Evolutionary conservation across 2,888 invertebrate genomes (phyloP).

Genomic region (Sinohyriopsis cumingii): DNA sequence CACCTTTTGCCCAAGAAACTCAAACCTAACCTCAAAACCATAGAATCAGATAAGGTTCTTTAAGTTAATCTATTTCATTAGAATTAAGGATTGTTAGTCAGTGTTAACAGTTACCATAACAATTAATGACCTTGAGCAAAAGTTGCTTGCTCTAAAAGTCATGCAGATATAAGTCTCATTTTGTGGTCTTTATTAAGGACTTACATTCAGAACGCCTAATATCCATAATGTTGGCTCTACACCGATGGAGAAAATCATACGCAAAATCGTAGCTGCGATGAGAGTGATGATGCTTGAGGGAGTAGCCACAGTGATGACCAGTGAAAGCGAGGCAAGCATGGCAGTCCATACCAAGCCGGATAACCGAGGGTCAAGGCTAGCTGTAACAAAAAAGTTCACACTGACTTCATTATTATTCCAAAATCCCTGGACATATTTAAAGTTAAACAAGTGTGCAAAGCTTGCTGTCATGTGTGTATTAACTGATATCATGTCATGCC

Average conservation of each 20-base stretch:
- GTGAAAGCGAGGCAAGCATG: constrained; percentile 68
- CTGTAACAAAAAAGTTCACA: constrained; percentile 16
- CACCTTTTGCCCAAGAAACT: too few species aligned
- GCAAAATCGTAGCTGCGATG: constrained; percentile 81
- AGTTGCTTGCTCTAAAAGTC: not conserved
- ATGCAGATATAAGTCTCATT: not conserved
- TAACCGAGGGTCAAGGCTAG: constrained; percentile 82
- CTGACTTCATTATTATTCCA: constrained; percentile 53
- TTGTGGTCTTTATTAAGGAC: constrained; percentile 34
- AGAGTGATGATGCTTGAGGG: constrained; percentile 66
- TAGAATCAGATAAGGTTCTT: too few species aligned
- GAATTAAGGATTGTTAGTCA: not conserved
- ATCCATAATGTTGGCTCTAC: constrained; percentile 92
- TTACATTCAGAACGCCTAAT: constrained; percentile 88
- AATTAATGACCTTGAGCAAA: not conserved
- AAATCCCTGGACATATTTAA: too few species aligned
- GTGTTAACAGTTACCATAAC: not conserved
- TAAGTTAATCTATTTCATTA: too few species aligned
- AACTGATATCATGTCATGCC: too few species aligned
- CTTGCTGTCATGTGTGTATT: too few species aligned
- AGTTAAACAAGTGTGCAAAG: too few species aligned
- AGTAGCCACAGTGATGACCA: constrained; percentile 67
- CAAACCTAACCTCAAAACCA: too few species aligned
- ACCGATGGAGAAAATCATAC: constrained; percentile 91
- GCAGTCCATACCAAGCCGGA: constrained; percentile 84